These are phyloP conservation scores for Nectonema munidae DNA, from an alignment of 2,888 invertebrate species.

Conservation along the genomic window DNA sequence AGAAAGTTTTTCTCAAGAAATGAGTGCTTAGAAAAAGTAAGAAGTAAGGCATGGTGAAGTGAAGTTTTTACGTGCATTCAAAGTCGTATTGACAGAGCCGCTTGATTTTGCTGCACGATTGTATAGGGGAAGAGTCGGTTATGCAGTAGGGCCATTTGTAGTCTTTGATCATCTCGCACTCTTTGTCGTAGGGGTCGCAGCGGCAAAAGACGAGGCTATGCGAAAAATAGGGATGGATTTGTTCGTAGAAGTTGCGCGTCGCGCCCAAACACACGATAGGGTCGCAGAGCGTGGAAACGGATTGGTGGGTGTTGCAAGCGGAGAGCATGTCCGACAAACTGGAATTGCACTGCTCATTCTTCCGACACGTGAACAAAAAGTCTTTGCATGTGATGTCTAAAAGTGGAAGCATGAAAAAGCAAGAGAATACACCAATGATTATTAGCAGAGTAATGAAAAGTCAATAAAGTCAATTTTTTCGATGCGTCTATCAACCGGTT, in stretches of 20 bases:
- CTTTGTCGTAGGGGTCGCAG: slow-evolving; percentile 1
- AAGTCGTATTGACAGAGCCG: slow-evolving; percentile 9
- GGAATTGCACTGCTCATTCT: too few species aligned
- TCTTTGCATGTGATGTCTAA: too few species aligned
- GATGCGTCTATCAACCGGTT: too few species aligned
- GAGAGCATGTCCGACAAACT: slow-evolving; percentile 10
- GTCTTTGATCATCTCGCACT: neutral
- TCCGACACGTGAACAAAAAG: too few species aligned
- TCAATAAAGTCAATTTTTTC: too few species aligned
- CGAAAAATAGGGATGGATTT: slow-evolving; percentile 8
- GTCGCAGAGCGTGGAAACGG: slow-evolving; percentile 1
- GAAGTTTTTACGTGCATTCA: slow-evolving; percentile 7
- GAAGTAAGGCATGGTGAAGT: too few species aligned
- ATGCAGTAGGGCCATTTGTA: neutral
- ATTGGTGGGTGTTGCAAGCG: too few species aligned
- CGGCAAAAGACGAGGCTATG: slow-evolving; percentile 6
- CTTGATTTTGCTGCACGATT: slow-evolving; percentile 1
- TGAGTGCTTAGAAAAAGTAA: too few species aligned
- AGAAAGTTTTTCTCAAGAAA: too few species aligned
- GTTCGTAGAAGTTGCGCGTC: slow-evolving; percentile 8
- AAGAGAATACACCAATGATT: too few species aligned
- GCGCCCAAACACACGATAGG: slow-evolving; percentile 8
- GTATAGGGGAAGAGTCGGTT: neutral
- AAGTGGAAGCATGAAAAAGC: too few species aligned
- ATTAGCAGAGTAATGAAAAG: too few species aligned